Conservation (phyloP, 2,888 invertebrate genomes). For the Drosophila rellima region DNA sequence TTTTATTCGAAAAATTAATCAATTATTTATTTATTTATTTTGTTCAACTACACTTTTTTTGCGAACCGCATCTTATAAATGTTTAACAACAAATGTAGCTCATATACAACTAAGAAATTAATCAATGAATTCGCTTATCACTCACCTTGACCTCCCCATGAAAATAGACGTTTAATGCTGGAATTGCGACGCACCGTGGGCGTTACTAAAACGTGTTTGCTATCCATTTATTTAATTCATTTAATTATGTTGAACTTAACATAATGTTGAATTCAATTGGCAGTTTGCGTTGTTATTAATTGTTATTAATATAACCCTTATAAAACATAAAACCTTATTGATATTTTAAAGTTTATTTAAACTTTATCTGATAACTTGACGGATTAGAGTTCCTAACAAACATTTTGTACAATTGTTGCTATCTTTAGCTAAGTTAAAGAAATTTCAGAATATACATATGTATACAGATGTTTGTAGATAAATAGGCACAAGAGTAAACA, state of each 20-base stretch:
- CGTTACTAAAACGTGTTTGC: conserved; percentile 75
- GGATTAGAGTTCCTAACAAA: conserved; percentile 2
- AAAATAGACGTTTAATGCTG: conserved; percentile 83
- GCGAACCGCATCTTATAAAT: not conserved
- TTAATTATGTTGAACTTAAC: not conserved
- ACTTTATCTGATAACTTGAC: not conserved
- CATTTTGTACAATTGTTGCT: conserved; percentile 3
- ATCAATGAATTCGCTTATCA: conserved; percentile 29
- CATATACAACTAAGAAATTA: conserved; percentile 6
- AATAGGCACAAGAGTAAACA: conserved; percentile 25
- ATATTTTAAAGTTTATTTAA: not conserved
- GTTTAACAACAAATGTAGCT: not conserved
- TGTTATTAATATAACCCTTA: not conserved
- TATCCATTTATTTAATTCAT: conserved; percentile 50
- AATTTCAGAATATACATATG: conserved; percentile 8
- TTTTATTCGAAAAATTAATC: not conserved
- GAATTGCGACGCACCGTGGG: conserved; percentile 84
- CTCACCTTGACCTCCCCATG: conserved; percentile 85
- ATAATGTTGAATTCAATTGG: not conserved
- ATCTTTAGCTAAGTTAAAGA: conserved; percentile 10
- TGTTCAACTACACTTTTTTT: not conserved
- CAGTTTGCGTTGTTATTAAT: not conserved
- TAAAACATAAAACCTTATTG: not conserved
- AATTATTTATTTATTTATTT: not conserved
- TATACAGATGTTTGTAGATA: conserved; percentile 9